Base-by-base conservation (phyloP, 1,140 invertebrate genomes). In the Patella vulgata region DNA sequence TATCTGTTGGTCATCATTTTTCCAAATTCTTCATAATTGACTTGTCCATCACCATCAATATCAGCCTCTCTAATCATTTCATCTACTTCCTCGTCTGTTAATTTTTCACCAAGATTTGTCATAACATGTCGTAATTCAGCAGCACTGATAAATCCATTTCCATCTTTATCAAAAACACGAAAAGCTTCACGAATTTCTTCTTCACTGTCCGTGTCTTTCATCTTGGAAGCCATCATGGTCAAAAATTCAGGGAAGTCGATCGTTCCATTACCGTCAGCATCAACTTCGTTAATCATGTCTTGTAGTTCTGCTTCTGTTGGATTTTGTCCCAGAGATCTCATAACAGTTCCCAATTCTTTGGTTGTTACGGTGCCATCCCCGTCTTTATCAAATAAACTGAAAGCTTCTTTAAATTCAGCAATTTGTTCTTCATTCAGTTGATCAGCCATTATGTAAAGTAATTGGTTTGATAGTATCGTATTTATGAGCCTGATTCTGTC, bases 251-350 rank as follows among this genome's bases (percentile, higher is more conserved):
- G 94, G 86, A 98, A 98, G 86, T 98, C 96, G 87, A 98, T 97
- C 80, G 95, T 97, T 73, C 96, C 96, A 86, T 97, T 98, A 78
- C 95, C 95, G 86, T 99, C 97, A 78, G 96, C 96, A 87, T 99
- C 97, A 68, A 99, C 97, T 89, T 99, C 96, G 85, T 99, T 99
- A 86, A 99, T 99, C 97, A 99, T 99, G 85, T 99, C 97, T 86
- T 99, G 96, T 47, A 99, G 89, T 87, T 99, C 97, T 52, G 96
- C 97, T 87, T 99, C 97, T 83, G 97, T 99, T 80, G 97, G 97
- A 87, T 99, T 99, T 88, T 99, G 97, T 74, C 97, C 97, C 81
- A 99, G 88, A 53, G 95, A 97, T 81, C 97, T 89, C 96, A 99
- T 99, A 62, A 98, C 96, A 79, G 96, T 98, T 75, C 97, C 97